A percentile compares a stretch with the other conserved stretches of the same genome.
Evolutionary conservation across 2,113 vertebrate genomes (phyloP).

Genomic region (Paradoxurus hermaphroditus): DNA sequence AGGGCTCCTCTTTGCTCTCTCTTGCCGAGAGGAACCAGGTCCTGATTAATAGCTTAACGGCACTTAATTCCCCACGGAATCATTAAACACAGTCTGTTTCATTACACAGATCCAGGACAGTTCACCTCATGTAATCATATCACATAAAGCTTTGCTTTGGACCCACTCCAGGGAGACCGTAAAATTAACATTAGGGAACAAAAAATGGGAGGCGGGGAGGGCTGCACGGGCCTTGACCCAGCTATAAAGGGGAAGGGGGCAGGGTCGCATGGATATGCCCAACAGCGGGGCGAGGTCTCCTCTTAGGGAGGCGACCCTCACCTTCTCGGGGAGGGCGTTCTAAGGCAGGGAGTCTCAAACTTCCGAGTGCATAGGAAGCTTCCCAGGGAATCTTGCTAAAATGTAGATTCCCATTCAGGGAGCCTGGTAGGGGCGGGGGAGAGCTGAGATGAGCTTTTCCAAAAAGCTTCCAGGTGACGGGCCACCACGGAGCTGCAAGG

Average conservation of each 20-base stretch:
- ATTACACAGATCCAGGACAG: conserved; percentile 80
- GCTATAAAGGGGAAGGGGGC: not conserved
- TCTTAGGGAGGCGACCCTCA: not conserved
- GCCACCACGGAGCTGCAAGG: not conserved
- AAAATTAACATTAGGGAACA: conserved; percentile 84
- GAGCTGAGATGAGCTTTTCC: not conserved
- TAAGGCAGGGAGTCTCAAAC: not conserved
- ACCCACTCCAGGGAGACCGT: conserved; percentile 74
- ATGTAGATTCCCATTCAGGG: not conserved
- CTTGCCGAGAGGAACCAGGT: not conserved
- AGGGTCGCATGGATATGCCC: not conserved
- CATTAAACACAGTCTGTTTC: conserved; percentile 79
- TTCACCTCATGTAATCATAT: conserved; percentile 85
- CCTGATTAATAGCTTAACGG: conserved; percentile 75
- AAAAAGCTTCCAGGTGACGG: not conserved
- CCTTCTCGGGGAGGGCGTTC: fast-evolving
- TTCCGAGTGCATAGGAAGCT: not conserved
- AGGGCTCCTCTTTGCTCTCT: not conserved
- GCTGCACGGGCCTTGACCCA: not conserved
- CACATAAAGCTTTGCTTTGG: conserved; percentile 85
- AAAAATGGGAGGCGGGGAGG: not conserved
- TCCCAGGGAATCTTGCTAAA: not conserved
- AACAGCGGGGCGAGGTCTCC: conserved; percentile 36
- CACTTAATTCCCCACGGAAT: conserved; percentile 73
- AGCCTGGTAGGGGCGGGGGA: not conserved